Base-by-base conservation (phyloP, 2,797 vertebrate genomes). In the Cygnus olor region DNA sequence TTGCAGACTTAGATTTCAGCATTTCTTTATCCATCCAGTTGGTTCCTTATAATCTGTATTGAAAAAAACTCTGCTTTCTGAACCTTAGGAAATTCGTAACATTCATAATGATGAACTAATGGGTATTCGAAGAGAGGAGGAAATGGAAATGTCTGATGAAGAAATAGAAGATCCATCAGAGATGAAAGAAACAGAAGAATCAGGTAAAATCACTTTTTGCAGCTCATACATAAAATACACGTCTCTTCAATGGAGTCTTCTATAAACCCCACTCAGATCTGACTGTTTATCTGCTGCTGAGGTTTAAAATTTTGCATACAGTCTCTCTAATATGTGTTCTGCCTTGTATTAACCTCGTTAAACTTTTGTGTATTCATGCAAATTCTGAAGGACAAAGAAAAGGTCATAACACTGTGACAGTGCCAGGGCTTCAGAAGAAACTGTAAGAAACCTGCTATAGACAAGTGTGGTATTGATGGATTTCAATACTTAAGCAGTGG, bases 81-180 rank as follows among this genome's bases (percentile, higher is more conserved):
- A 95, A 97, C 98, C 96, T n/a, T 98, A 99, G 99, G 99, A 99
- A 97, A 99, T 99, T 70, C 98, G 99, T 93, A 99, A 99, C 98
- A 99, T 99, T 97, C 99, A 99, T 97, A 99, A 98, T 7, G 99
- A 99, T 96, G 99, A 99, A 97, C 98, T 99, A 95, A 99, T 99
- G 99, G 99, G 98, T 91, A 99, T 99, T 97, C 98, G 99, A 40
- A 97, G 99, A 88, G 99, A 99, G 97, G 99, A 99, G 95, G 99
- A 99, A 97, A 99, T 99, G 99, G 99, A 99, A 95, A 99, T 99
- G 99, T 99, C 99, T 32, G 99, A 99, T 32, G 99, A 99, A 34
- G 99, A 99, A 97, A 99, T 99, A 97, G 99, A 99, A 95, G 98
- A 99, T 81, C 95, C 92, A 9, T 77, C 97, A 10, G 98, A 99